Evolutionary conservation across 1,140 invertebrate genomes (phyloP).

Genomic region (Drosophila bipectinata): DNA sequence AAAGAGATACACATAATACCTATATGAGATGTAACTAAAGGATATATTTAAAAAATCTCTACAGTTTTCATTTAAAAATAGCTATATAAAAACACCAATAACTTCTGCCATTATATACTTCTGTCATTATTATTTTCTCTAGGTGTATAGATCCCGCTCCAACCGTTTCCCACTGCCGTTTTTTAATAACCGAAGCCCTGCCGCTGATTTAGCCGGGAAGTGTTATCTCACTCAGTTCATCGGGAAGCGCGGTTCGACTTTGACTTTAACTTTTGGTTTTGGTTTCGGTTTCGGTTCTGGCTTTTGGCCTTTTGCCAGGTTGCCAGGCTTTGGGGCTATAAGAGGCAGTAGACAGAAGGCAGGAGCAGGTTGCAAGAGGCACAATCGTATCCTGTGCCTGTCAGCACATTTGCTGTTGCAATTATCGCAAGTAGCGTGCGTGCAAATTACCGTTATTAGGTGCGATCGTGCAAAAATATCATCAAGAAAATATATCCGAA

Average conservation of each 20-base stretch:
- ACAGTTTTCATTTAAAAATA: too few relatives aligned
- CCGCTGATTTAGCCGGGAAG: slow-evolving; percentile 31
- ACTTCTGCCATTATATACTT: too few relatives aligned
- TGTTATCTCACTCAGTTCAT: slow-evolving; percentile 79
- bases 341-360: background rate
- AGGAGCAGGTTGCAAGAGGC: background rate
- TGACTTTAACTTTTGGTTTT: slow-evolving; percentile 27
- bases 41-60: too few relatives aligned
- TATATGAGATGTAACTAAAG: too few relatives aligned
- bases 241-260: slow-evolving; percentile 54
- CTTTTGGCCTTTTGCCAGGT: slow-evolving; percentile 21
- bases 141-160: slow-evolving; percentile 17
- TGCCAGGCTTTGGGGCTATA: background rate
- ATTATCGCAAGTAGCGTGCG: slow-evolving; percentile 73
- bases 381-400: slow-evolving; percentile 54
- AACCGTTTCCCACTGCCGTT: slow-evolving; percentile 56
- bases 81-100: too few relatives aligned
- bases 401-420: slow-evolving; percentile 60
- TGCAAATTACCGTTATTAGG: slow-evolving; percentile 84
- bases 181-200: slow-evolving; percentile 67
- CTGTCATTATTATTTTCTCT: too few relatives aligned
- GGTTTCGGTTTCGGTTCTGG: slow-evolving; percentile 21
- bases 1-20: background rate
- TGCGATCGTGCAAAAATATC: slow-evolving; percentile 69
- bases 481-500: background rate